Evolutionary conservation across 2,113 vertebrate genomes (phyloP), one percentile per base, ranked within the genome.

Genomic region (Camelus dromedarius): DNA sequence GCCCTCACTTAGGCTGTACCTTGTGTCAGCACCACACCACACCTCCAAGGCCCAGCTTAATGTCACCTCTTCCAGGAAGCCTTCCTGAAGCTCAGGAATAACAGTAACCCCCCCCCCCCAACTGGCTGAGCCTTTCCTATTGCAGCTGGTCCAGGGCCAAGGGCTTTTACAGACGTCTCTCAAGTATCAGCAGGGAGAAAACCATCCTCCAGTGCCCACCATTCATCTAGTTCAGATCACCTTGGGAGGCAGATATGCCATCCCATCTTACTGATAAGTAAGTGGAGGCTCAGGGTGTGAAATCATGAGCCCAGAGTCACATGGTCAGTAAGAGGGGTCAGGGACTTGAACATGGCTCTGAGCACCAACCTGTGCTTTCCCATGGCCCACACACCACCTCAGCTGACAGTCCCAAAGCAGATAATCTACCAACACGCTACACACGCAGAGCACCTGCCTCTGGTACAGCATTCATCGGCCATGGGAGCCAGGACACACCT

Each of bases 51-150:
- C 79, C 52, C 22, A 52, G 70, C 24, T 64, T 62, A 48, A 18
- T 19, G 46, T 52, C 46, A 62, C 62, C 69, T 77, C 76, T 69
- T 87, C 96, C 46, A 64, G 46, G 89, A 56, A 96, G 83, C 46
- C 46, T 70, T 88, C 83, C 62, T 9, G 54, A 52, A 3, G 16
- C 42, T 28, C 30, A 38, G 76, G 54, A 83, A 62, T 64, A 85
- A 58, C 13, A 79, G 0, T 30, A 20, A 20, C 20, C 18, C 0
- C 38, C 38, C 24, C 18, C 5, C 2, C 2, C 19, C 15, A 1
- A 48, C 1, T 2, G 58, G 60, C 28, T 30, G 20, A 82, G 52
- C 3, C 24, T 30, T 9, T 35, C 24, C 62, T 48, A 32, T 62
- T 20, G 14, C 19, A 56, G 73, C 73, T 38, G 62, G 72, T 32